Conservation (phyloP, 2,797 vertebrate genomes). For the Morus bassanus region DNA sequence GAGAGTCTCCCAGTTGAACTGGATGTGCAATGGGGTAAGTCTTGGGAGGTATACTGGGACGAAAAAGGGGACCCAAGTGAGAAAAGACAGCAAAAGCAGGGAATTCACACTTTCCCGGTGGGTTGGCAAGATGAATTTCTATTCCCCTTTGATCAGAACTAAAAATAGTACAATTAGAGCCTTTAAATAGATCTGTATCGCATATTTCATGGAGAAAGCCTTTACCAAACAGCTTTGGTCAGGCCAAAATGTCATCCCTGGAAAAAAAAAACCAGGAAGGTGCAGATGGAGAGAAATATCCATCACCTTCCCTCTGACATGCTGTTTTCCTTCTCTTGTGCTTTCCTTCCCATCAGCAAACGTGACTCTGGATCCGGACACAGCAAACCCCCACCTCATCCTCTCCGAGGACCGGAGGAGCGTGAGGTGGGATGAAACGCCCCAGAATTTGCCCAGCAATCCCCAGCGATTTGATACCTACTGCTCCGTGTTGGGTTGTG, state of each 20-base stretch:
- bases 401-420: constrained; percentile 72
- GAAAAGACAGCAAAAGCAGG: background rate
- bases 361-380: constrained; percentile 61
- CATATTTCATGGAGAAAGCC: background rate
- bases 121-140: background rate
- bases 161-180: background rate
- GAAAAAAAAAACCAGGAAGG: background rate
- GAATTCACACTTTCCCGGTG: background rate
- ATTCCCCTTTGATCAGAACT: background rate
- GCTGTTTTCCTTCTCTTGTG: background rate
- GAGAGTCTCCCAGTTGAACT: background rate
- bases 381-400: constrained; percentile 78
- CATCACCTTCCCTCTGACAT: background rate
- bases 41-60: background rate
- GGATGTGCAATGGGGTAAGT: background rate
- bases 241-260: background rate
- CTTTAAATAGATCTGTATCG: background rate
- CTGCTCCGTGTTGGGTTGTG: constrained; percentile 77
- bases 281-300: background rate
- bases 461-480: constrained; percentile 80
- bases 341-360: background rate
- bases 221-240: background rate
- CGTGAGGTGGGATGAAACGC: constrained; percentile 69
- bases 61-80: no score
- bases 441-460: constrained; percentile 52